Base-by-base conservation (phyloP, 1,140 invertebrate genomes). In the Agrilus planipennis region DNA sequence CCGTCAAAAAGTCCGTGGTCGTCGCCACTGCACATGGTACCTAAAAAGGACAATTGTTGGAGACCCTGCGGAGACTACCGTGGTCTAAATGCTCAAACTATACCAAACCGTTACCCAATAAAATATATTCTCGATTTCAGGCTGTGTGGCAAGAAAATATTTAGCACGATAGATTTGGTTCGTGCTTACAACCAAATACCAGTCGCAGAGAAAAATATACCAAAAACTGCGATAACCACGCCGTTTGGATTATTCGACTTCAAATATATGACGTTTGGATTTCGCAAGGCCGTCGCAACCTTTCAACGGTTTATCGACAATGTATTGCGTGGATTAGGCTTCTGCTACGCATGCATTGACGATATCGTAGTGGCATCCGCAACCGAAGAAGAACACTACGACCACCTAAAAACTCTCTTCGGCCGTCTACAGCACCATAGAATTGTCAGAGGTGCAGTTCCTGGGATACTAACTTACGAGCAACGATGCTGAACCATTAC, bases 341-440 rank as follows among this genome's bases (percentile, higher is more conserved):
- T 7, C 23, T 27, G n/a, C n/a, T n/a, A 34, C n/a, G 23, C 57
- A 0, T 52, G 4, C 11, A 31, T 25, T 6, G 43, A 45, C 20
- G 39, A 75, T 44, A 58, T 76, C 15, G 50, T 73, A 3, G 46
- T 73, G 4, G 64, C 54, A 32, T 63, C 56, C 2, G 42, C 34
- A 9, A 27, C 49, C 22, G 19, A 37, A 10, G 46, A 53, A 28
- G 36, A 61, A 32, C 58, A 62, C 22, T 30, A 16, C n/a, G 18
- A 32, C 23, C 53, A 57, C 32, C 30, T 57, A 3, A 9, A 27
- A 4, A 39, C 10, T 10, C 19, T 60, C 1, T 53, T 62, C 11
- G 14, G 41, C 14, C 31, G 48, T 0, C 41, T 60, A 6, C 14
- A 40, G 2, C 32, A 50, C 4, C 47, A 47, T 37, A 48, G 49